Percentiles rank a stretch among this genome's conserved stretches.
phyloP scores from a whole-genome alignment of 2,888 invertebrate species.

The Cinara cedri region DNA sequence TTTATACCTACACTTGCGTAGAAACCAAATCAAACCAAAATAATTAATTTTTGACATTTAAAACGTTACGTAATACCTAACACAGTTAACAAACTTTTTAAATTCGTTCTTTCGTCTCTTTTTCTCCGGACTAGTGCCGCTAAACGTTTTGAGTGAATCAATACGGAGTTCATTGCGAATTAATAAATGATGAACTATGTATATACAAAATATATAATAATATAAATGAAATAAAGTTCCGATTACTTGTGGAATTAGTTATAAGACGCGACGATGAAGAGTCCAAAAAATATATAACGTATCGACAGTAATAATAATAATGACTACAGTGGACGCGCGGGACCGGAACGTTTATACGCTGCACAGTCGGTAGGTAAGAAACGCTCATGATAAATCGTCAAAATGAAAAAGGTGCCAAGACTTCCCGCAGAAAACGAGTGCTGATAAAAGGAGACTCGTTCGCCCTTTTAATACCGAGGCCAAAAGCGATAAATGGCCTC shows the following conservation, averaged over 20 bases:
- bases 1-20: too few species aligned
- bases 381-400: slow-evolving; percentile 42
- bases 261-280: neutral
- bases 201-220: too few species aligned
- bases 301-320: slow-evolving; percentile 2
- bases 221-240: neutral
- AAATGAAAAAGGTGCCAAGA: slow-evolving; percentile 41
- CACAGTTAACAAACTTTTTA: too few species aligned
- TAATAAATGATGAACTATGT: neutral
- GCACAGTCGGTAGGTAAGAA: neutral
- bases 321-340: neutral
- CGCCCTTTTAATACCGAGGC: slow-evolving; percentile 39
- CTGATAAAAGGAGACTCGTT: slow-evolving; percentile 52
- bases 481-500: slow-evolving; percentile 50
- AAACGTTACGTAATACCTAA: too few species aligned
- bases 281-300: neutral
- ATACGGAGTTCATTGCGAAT: neutral
- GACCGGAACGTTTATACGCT: neutral
- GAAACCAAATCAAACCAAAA: too few species aligned
- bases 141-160: neutral
- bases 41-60: too few species aligned
- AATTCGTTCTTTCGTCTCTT: neutral
- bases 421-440: slow-evolving; percentile 28
- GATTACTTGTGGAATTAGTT: neutral
- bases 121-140: too few species aligned